A percentile compares a stretch with the other conserved stretches of the same genome.
Evolutionary conservation across 2,797 vertebrate genomes (phyloP).

Genomic region (Euthynnus affinis): DNA sequence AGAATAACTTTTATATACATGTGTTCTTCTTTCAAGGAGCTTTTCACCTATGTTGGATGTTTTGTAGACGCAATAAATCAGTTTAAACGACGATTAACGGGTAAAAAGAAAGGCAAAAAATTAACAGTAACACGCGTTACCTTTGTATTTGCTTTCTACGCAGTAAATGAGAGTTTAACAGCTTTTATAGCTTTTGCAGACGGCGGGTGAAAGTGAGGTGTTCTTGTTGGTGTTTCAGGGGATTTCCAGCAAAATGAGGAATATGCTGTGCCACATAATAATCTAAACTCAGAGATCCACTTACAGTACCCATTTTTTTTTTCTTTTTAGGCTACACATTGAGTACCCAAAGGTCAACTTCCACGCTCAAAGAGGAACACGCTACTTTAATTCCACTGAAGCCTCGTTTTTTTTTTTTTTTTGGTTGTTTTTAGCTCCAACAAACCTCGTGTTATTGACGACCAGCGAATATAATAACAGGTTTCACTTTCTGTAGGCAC

Average conservation of each 20-base stretch:
- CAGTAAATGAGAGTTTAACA: no score
- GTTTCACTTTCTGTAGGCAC: constrained; percentile 27
- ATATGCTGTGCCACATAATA: background rate
- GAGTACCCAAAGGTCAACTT: constrained; percentile 13
- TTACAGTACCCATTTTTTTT: background rate
- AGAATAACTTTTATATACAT: no score
- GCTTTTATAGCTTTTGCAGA: no score
- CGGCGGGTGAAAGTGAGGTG: background rate
- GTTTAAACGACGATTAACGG: background rate
- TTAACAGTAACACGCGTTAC: background rate
- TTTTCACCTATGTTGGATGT: background rate
- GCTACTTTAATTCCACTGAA: background rate
- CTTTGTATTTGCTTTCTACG: background rate
- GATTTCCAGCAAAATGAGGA: constrained; percentile 5
- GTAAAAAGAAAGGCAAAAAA: background rate
- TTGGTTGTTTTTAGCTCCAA: background rate
- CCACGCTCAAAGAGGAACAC: constrained; percentile 3
- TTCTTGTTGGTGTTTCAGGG: background rate
- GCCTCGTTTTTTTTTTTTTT: no score
- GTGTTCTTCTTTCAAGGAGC: no score
- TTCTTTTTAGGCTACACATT: background rate
- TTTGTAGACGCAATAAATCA: no score
- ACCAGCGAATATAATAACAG: background rate
- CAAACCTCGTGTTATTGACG: background rate
- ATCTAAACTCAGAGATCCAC: background rate